Conservation (phyloP, 2,113 vertebrate species). For the Rhodinocichla rosea region DNA sequence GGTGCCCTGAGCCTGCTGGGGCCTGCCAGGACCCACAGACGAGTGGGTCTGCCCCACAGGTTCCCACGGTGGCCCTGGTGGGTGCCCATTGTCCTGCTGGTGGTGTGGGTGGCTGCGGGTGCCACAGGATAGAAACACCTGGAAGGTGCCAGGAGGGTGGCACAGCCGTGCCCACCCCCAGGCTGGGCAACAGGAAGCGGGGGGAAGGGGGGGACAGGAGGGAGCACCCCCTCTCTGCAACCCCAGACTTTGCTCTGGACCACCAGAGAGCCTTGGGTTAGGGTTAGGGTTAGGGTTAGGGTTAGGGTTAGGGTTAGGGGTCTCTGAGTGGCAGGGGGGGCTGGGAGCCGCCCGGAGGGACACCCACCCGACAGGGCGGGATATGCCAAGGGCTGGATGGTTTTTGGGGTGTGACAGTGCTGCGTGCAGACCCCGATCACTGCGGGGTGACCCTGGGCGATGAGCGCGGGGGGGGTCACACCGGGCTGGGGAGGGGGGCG, state of each 20-base stretch:
- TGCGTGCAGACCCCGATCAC: background rate
- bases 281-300: too few relatives aligned
- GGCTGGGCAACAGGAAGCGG: background rate
- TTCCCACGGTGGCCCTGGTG: background rate
- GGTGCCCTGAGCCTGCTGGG: background rate
- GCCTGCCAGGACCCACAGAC: background rate
- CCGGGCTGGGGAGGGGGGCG: background rate
- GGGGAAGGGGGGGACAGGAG: rapidly evolving
- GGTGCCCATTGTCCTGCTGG: background rate
- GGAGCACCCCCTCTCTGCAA: background rate
- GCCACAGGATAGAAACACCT: background rate
- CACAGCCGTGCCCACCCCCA: background rate
- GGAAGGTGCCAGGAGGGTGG: background rate
- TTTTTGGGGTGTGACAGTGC: rapidly evolving
- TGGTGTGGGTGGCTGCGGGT: rapidly evolving
- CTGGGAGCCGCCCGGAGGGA: background rate
- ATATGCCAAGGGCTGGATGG: background rate
- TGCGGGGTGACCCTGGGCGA: background rate
- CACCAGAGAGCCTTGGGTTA: background rate
- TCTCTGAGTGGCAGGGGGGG: background rate
- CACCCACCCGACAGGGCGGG: background rate
- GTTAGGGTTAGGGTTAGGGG: too few relatives aligned
- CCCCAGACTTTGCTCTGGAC: background rate
- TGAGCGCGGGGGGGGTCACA: too few relatives aligned
- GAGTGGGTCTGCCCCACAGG: background rate